These are phyloP conservation scores for Eucera pruinosa DNA, from an alignment of 2,888 invertebrate species.

Conservation along the genomic window DNA sequence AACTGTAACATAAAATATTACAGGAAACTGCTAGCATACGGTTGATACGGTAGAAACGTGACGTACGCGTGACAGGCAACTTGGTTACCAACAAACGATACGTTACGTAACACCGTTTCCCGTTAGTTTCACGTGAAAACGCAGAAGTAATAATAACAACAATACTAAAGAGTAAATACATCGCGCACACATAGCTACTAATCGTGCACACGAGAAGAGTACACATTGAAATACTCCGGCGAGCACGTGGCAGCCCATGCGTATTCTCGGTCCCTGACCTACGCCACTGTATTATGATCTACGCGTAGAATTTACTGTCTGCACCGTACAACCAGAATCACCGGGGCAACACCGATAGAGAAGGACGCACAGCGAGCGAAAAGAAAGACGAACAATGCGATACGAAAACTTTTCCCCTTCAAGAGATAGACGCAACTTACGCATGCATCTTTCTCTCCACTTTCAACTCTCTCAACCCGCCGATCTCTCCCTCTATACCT, in stretches of 20 bases:
- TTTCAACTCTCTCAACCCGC: no score
- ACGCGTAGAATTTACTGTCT: constrained; percentile 70
- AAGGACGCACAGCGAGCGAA: background rate
- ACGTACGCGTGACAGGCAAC: no score
- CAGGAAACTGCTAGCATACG: background rate
- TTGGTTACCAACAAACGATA: constrained; percentile 26
- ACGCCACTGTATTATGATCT: constrained; percentile 74
- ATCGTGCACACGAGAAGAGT: constrained; percentile 62
- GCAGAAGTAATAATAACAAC: constrained; percentile 73
- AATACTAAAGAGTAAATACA: constrained; percentile 71
- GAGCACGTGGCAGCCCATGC: constrained; percentile 73
- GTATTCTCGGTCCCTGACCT: constrained; percentile 78
- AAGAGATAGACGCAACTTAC: no score
- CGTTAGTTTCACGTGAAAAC: constrained; percentile 41
- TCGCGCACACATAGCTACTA: constrained; percentile 60
- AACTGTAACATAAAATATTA: no score
- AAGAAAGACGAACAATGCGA: background rate
- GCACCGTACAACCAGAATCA: constrained; percentile 57
- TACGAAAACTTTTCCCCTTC: constrained; percentile 23
- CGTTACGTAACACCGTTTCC: constrained; percentile 10
- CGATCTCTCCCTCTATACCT: no score
- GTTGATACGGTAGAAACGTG: no score
- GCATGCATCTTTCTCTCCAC: no score
- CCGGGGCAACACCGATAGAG: background rate
- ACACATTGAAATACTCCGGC: constrained; percentile 60